Base-by-base conservation (phyloP, 2,797 vertebrate genomes). In the Myiotriccus ornatus region DNA sequence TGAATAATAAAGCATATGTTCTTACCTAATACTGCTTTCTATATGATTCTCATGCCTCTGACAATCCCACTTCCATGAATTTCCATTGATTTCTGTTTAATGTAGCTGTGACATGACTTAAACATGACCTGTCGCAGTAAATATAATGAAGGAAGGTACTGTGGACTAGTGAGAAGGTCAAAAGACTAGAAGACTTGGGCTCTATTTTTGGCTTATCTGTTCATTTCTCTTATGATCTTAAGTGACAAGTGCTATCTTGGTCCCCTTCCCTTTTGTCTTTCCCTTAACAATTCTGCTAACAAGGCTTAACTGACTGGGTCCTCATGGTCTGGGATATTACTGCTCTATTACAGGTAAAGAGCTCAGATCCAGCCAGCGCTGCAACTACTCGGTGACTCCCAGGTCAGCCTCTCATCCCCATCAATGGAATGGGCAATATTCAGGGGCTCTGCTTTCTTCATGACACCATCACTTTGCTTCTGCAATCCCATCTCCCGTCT, bases 401-500 rank as follows among this genome's bases (percentile, higher is more conserved):
- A 84, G 41, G 1, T 23, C 62, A 50, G 35, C 19, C 14, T 78
- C 46, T 74, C 65, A 35, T 32, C 34, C 3, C 21, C 6, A 12
- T 79, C 32, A 32, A 17, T 27, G 10, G 16, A 25, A 50, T 0
- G 1, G 43, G 20, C 12, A 46, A 74, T 34, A 71, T 23, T 32
- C 41, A 37, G 15, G 27, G 44, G 5, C 20, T 80, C 35, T 6
- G 14, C 41, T 78, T 84, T 34, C 65, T 81, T 88, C 35, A 19
- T 4, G 7, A 49, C 22, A 10, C 23, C 34, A 17, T 6, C 1
- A 1, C 17, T 86, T 90, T 78, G 17, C 69, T 23, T 64, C 75
- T 19, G 47, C 20, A 59, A 30, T 9, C 18, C 7, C 0, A 0
- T 19, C 22, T 75, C 47, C 39, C 15, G 3, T 46, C 49, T 71